A percentile compares a stretch with the other conserved stretches of the same genome.
These are phyloP conservation scores for Tachysurus vachellii DNA, from an alignment of 2,113 vertebrate genomes.

Conservation along the genomic window DNA sequence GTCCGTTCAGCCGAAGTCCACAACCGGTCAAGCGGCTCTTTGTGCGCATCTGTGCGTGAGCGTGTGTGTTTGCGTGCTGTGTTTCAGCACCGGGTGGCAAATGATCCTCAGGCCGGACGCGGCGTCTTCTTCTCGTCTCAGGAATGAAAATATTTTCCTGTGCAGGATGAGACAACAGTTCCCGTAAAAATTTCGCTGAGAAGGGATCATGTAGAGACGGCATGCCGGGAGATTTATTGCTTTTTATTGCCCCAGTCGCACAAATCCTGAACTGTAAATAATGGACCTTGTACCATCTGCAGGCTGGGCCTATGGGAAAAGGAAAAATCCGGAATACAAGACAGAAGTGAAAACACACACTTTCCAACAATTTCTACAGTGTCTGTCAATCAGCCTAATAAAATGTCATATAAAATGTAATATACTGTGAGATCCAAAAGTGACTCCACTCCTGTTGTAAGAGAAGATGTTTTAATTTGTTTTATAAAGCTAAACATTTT, in stretches of 20 bases:
- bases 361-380: not conserved
- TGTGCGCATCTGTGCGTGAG: constrained; percentile 10
- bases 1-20: not conserved
- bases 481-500: not conserved
- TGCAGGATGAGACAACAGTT: constrained; percentile 43
- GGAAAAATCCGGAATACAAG: constrained; percentile 21
- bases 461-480: not conserved
- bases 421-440: not conserved
- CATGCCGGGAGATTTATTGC: constrained; percentile 54
- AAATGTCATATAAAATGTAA: not conserved
- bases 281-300: constrained; percentile 36
- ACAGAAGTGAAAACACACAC: constrained; percentile 23
- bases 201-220: constrained; percentile 38
- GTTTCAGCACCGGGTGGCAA: constrained; percentile 49
- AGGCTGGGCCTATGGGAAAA: constrained; percentile 37
- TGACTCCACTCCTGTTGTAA: not conserved
- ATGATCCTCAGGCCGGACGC: constrained; percentile 44
- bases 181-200: constrained; percentile 27
- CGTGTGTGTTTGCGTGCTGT: constrained; percentile 15
- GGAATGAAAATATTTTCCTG: constrained; percentile 50
- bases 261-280: constrained; percentile 56
- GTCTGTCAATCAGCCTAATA: not conserved
- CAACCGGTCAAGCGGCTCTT: constrained; percentile 4
- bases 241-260: constrained; percentile 52
- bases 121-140: constrained; percentile 1